Evolutionary conservation across 2,888 invertebrate genomes (phyloP), one percentile per base, ranked within the genome.

Genomic region (Leucophenga montana): DNA sequence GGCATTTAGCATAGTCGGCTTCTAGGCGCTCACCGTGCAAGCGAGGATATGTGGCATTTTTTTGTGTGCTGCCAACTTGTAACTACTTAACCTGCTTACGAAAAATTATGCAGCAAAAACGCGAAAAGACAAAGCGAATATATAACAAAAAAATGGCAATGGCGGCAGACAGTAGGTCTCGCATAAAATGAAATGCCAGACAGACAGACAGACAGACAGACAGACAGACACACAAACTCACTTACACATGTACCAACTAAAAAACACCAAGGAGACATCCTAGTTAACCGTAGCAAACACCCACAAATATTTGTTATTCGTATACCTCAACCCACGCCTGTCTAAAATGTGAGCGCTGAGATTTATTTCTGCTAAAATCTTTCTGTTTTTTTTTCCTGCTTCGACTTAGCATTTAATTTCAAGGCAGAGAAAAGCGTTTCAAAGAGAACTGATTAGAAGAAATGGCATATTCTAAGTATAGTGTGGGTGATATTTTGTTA

Each of bases 41-140:
- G 18, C 8, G 50, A 11, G 16, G 5, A 8, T 50, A 16, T 50
- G 50, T 50, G 50, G 39, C 18, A 18, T 50, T 50, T 50, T 50
- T 50, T 50, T 57, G 22, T 18, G 22, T 13, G 20, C 54, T 54
- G 57, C 22, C 57, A 61, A 61, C 56, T 27, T 56, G 56, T 56
- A 20, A 61, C 61, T 18, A 61, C 61, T 61, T 61, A 61, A 61
- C 61, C 61, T 61, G 44, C 39, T 61, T 61, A 39, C 11, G 44
- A 44, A 44, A 57, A 61, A 61, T 61, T 61, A 61, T 61, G 61
- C 61, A 20, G 44, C 39, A 56, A 20, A 56, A 27, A 56, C 14
- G 56, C 20, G 27, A 56, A 56, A 56, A 56, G 14, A 27, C 27
- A 27, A 22, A 56, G 14, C 18, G 18, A 27, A 56, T 27, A 56